Evolutionary conservation across 2,113 vertebrate genomes (phyloP), one percentile per base, ranked within the genome.

Genomic region (Corythornis cristatus): DNA sequence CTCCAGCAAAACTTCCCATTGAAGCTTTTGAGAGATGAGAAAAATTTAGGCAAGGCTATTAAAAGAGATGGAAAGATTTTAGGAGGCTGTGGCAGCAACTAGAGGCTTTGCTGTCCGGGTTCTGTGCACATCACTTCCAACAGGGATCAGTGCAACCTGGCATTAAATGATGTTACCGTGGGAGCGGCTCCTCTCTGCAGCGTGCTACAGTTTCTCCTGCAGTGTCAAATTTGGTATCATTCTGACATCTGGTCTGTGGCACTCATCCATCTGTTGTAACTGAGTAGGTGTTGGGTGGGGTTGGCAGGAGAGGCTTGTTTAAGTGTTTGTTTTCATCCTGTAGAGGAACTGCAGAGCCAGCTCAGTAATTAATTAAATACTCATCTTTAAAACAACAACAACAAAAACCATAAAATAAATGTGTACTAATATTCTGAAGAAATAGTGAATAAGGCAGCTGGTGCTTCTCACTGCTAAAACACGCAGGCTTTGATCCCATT

Each of bases 281-380:
- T 51, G 86, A 94, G 93, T 93, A 89, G 91, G 86, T 89, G 93
- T 87, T 89, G 93, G 93, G 94, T 89, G 89, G 60, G 71, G 95
- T 42, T 92, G 93, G 78, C 84, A 93, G 60, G 43, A 92, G 67
- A 87, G 64, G 70, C 64, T 89, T 68, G 73, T 88, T 92, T 72
- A 89, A 93, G 80, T 77, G 87, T 85, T 93, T 95, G 93, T 92
- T 96, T 96, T 92, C 72, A 71, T 79, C 64, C 62, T 77, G 74
- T 6, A 72, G 58, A 89, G n/a, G 62, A 95, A 87, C 1, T 29
- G 57, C 76, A 90, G 70, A 90, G 53, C 29, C 68, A 88, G 56
- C 46, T 93, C 51, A 40, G 81, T 70, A 82, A 84, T 73, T 72
- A 92, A 80, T 53, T 68, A 82, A 89, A 89, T 51, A 61, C 19